Conservation (phyloP, 2,113 vertebrate species). For the Cavia aperea region DNA sequence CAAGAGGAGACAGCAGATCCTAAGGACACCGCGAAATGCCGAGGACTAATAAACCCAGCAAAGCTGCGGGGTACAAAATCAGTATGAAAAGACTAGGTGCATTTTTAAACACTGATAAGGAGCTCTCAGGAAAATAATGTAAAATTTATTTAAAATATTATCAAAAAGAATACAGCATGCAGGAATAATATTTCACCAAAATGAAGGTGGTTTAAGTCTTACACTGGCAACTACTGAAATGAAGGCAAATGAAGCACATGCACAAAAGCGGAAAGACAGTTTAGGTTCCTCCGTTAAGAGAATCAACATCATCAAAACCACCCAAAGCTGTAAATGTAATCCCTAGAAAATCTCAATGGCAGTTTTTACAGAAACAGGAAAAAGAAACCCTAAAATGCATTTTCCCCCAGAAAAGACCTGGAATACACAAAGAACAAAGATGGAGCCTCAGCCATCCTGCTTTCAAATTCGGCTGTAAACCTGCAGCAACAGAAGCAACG, state of each 20-base stretch:
- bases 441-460: neutral
- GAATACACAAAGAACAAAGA: neutral
- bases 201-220: neutral
- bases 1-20: neutral
- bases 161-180: neutral
- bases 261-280: neutral
- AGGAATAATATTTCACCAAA: neutral
- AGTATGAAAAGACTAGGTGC: neutral
- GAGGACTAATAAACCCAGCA: neutral
- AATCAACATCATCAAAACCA: neutral
- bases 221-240: neutral
- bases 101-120: neutral
- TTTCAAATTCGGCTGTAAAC: neutral
- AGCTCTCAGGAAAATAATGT: neutral
- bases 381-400: neutral
- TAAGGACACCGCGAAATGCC: neutral
- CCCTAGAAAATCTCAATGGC: neutral
- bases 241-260: neutral
- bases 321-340: neutral
- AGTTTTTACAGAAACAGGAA: neutral
- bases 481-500: neutral
- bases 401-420: too few relatives aligned
- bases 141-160: neutral
- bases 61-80: neutral
- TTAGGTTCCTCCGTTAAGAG: neutral